Evolutionary conservation across 2,888 invertebrate genomes (phyloP).

Genomic region (Invenusta paracnida): DNA sequence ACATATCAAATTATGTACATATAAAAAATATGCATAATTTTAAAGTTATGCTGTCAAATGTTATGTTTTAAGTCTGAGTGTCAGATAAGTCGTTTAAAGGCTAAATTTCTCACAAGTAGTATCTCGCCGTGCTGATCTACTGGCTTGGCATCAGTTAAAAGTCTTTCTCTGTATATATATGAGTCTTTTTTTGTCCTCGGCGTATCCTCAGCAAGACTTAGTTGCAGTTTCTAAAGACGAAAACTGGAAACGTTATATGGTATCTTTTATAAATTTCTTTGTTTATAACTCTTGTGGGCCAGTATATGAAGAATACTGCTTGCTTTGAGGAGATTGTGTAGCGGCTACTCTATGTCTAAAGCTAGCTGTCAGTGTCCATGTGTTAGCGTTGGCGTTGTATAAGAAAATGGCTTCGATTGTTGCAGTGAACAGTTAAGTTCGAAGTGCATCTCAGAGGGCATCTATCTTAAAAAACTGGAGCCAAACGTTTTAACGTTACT

Average conservation of each 20-base stretch:
- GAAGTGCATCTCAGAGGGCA: not conserved
- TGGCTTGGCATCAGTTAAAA: not conserved
- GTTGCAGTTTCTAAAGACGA: not conserved
- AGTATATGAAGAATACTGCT: not conserved
- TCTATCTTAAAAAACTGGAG: not conserved
- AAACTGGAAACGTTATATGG: not conserved
- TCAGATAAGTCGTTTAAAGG: not conserved
- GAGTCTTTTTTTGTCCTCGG: not conserved
- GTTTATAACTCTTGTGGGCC: not conserved
- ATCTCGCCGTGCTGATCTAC: not conserved
- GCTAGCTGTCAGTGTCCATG: not conserved
- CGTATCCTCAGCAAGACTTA: not conserved
- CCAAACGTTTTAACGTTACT: not conserved
- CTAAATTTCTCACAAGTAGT: not conserved
- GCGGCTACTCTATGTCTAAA: not conserved
- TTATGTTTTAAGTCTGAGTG: not conserved
- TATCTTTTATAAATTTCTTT: not conserved
- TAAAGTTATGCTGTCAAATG: not conserved
- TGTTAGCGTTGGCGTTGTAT: not conserved
- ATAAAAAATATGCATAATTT: not conserved
- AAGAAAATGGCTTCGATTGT: not conserved
- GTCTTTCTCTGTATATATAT: not conserved
- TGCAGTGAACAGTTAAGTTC: not conserved
- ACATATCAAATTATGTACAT: not conserved
- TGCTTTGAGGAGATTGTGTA: too few relatives aligned